phyloP scores from a whole-genome alignment of 1,140 invertebrate species.

The Anoplolepis gracilipes region DNA sequence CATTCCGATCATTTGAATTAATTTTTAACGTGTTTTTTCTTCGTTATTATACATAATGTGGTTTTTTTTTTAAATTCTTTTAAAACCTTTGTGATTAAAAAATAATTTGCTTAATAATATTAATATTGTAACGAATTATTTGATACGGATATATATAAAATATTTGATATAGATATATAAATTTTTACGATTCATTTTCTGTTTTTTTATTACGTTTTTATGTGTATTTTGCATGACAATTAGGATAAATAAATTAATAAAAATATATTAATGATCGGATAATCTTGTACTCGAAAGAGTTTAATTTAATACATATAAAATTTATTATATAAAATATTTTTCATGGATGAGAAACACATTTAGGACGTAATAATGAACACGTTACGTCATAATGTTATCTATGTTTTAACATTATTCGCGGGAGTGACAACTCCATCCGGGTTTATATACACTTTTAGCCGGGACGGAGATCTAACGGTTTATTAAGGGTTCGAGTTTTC shows the following conservation, averaged over 20 bases:
- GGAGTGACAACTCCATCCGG: not conserved
- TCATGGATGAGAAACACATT: not conserved
- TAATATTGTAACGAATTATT: not conserved
- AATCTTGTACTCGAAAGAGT: not conserved
- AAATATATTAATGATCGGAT: not conserved
- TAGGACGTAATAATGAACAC: slow-evolving; percentile 30
- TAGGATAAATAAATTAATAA: not conserved
- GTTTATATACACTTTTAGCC: slow-evolving; percentile 55
- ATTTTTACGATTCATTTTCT: too few relatives aligned
- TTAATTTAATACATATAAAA: not conserved
- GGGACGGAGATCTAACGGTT: slow-evolving; percentile 50
- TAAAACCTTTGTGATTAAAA: not conserved
- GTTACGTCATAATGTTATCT: not conserved
- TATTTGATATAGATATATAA: too few relatives aligned
- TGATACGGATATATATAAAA: too few relatives aligned
- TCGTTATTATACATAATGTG: not conserved
- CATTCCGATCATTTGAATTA: not conserved
- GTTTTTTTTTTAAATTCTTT: not conserved
- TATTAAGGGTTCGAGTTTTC: slow-evolving; percentile 67
- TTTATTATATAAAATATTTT: not conserved
- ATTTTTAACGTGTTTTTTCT: not conserved
- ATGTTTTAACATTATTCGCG: slow-evolving; percentile 15
- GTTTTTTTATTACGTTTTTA: not conserved
- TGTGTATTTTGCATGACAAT: not conserved
- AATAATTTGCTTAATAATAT: not conserved